These are phyloP conservation scores for Hololepta plana DNA, from an alignment of 2,888 invertebrate genomes.

Conservation along the genomic window DNA sequence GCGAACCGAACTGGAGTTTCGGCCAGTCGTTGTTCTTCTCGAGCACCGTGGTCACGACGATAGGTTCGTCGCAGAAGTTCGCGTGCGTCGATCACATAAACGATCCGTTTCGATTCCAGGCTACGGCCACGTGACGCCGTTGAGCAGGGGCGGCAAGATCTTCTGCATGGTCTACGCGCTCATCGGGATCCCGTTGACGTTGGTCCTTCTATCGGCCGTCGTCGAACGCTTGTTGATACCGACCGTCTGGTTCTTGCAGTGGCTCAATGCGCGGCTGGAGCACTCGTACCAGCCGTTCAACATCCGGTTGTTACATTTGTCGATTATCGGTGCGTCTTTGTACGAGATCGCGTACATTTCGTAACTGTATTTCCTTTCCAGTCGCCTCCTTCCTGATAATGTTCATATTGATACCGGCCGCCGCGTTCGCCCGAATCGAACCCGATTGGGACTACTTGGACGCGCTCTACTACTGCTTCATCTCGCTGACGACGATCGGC, in stretches of 20 bases:
- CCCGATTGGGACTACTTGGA: constrained; percentile 72
- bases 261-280: constrained; percentile 49
- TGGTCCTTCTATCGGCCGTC: constrained; percentile 64
- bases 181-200: constrained; percentile 70
- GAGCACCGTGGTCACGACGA: constrained; percentile 76
- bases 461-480: constrained; percentile 81
- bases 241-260: constrained; percentile 48
- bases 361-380: constrained; percentile 20
- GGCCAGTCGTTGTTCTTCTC: constrained; percentile 81
- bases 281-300: constrained; percentile 56
- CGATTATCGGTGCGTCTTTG: constrained; percentile 37
- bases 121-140: constrained; percentile 77
- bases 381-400: constrained; percentile 34
- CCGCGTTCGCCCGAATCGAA: constrained; percentile 55
- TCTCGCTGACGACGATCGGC: constrained; percentile 77
- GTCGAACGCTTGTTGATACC: constrained; percentile 67
- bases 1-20: constrained; percentile 78
- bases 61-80: constrained; percentile 44
- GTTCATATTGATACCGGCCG: constrained; percentile 60
- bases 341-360: constrained; percentile 2
- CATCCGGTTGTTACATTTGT: constrained; percentile 58
- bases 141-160: constrained; percentile 69
- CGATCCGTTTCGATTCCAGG: constrained; percentile 34
- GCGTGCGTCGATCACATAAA: background rate
- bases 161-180: constrained; percentile 78